A percentile compares a stretch with the other conserved stretches of the same genome.
Evolutionary conservation across 2,797 vertebrate species (phyloP).

Genomic region (Fringilla coelebs): DNA sequence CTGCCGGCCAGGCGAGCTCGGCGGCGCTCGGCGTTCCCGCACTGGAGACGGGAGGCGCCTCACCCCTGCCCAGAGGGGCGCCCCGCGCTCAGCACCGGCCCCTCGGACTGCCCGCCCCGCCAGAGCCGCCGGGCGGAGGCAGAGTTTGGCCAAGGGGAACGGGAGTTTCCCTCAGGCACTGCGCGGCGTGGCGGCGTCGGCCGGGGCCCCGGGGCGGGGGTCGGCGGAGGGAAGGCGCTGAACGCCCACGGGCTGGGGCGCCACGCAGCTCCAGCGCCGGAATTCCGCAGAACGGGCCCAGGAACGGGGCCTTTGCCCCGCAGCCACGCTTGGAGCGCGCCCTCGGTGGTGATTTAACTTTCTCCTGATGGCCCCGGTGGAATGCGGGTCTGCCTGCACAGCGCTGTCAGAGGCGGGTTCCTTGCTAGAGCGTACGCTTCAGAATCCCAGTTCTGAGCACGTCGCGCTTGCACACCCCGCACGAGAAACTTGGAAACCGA

Average conservation of each 20-base stretch:
- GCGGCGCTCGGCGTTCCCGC: neutral
- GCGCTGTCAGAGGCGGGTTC: neutral
- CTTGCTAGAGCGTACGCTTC: accelerated
- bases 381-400: neutral
- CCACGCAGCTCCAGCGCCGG: neutral
- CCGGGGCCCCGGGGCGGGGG: neutral
- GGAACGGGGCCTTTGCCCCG: neutral
- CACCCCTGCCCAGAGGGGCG: neutral
- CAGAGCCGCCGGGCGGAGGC: neutral
- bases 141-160: accelerated
- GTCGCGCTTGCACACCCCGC: neutral
- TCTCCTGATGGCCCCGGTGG: accelerated
- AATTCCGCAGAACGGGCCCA: neutral
- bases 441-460: neutral
- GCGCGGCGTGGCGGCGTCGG: neutral
- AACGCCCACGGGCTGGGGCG: neutral
- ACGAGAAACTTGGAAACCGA: neutral
- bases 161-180: accelerated
- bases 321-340: accelerated
- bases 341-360: accelerated
- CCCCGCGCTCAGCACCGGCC: neutral
- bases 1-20: neutral
- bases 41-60: neutral
- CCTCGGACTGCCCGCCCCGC: neutral
- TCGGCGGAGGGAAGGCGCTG: neutral